A percentile compares a stretch with the other conserved stretches of the same genome.
phyloP scores from a whole-genome alignment of 2,113 vertebrate genomes.

The Callopanchax toddi region DNA sequence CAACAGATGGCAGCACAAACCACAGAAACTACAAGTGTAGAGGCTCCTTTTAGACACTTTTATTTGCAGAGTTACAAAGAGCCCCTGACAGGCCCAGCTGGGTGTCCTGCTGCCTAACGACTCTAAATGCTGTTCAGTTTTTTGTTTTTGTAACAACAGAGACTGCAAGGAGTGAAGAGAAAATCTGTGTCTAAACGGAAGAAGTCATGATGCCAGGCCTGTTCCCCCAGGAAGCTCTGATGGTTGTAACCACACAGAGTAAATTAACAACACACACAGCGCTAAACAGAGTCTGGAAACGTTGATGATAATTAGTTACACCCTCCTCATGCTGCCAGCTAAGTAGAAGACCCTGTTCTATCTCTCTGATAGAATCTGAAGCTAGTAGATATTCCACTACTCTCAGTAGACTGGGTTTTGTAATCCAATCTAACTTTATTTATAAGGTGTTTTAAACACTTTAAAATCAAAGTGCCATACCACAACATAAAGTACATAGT shows the following conservation, averaged over 20 bases:
- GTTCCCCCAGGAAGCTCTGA: slow-evolving; percentile 32
- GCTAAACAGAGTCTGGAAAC: too few species aligned
- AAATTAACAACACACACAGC: slow-evolving; percentile 10
- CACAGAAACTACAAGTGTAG: slow-evolving; percentile 2
- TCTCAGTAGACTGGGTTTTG: too few species aligned
- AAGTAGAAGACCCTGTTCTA: slow-evolving; percentile 6
- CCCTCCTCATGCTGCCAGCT: not conserved
- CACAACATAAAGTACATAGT: too few species aligned
- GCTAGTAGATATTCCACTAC: too few species aligned
- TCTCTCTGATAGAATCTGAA: not conserved
- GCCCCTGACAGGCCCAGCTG: slow-evolving; percentile 4
- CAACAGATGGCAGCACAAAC: slow-evolving; percentile 66
- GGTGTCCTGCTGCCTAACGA: slow-evolving; percentile 36
- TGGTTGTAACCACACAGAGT: not conserved
- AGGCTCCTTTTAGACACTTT: slow-evolving; percentile 6
- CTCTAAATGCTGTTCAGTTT: slow-evolving; percentile 35
- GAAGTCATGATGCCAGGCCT: slow-evolving; percentile 14
- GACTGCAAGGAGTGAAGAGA: slow-evolving; percentile 40
- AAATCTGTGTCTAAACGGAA: slow-evolving; percentile 35
- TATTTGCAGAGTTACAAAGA: slow-evolving; percentile 23
- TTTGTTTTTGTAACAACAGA: slow-evolving; percentile 43
- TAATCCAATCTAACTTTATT: too few species aligned
- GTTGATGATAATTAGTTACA: too few species aligned
- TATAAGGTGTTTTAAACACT: too few species aligned
- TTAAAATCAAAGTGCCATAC: too few species aligned